Percentiles rank a stretch among this genome's conserved stretches.
Conservation (phyloP, 1,140 invertebrate genomes). For the Pogonomyrmex barbatus region DNA sequence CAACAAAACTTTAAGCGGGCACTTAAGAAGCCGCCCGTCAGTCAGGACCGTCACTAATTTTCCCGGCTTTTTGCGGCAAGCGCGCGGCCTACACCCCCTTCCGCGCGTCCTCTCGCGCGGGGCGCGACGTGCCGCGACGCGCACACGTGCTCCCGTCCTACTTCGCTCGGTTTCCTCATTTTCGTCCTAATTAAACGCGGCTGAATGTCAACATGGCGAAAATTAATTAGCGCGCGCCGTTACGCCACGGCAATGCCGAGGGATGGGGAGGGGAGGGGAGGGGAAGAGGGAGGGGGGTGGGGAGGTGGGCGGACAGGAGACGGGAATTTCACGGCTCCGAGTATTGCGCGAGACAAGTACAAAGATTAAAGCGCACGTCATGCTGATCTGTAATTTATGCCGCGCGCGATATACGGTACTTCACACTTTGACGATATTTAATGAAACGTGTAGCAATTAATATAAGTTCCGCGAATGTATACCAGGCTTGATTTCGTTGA, state of each 20-base stretch:
- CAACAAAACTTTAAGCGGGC: conserved; percentile 79
- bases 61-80: conserved; percentile 56
- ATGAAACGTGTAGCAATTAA: conserved; percentile 44
- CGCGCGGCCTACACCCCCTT: conserved; percentile 29
- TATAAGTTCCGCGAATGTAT: neutral
- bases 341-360: conserved; percentile 13
- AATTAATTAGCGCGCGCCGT: conserved; percentile 43
- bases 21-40: conserved; percentile 76
- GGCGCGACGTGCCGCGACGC: conserved; percentile 13
- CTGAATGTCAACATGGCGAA: conserved; percentile 38
- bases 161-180: neutral
- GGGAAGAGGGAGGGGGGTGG: neutral
- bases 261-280: neutral
- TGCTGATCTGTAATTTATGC: conserved; percentile 31
- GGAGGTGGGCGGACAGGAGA: too few relatives aligned
- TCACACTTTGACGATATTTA: conserved; percentile 30
- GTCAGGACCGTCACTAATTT: conserved; percentile 80
- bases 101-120: conserved; percentile 14
- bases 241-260: neutral
- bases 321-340: neutral
- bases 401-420: conserved; percentile 28
- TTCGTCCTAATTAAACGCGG: conserved; percentile 47
- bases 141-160: conserved; percentile 22
- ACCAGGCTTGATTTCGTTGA: neutral
- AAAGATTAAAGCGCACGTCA: conserved; percentile 19